phyloP scores from a whole-genome alignment of 2,888 invertebrate genomes.

The Nemurella pictetii region DNA sequence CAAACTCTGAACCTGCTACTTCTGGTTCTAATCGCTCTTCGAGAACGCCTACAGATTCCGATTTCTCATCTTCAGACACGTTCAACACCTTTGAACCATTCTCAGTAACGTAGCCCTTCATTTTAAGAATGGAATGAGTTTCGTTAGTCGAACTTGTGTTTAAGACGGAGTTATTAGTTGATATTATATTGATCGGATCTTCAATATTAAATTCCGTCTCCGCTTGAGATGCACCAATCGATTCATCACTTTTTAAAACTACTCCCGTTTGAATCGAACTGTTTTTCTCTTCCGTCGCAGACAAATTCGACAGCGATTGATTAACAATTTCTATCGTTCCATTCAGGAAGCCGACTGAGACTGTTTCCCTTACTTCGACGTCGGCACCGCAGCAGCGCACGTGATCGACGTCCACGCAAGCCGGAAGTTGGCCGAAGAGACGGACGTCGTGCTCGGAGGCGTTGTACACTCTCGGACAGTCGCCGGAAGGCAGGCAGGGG shows the following conservation, averaged over 20 bases:
- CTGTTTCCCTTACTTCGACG: conserved; percentile 19
- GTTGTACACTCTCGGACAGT: conserved; percentile 37
- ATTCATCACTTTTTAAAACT: background rate
- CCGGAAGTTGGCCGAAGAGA: conserved; percentile 36
- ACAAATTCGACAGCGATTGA: background rate
- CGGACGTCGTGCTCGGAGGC: conserved; percentile 25
- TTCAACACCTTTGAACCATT: background rate
- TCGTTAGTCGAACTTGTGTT: background rate
- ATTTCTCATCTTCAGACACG: background rate
- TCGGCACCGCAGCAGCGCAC: conserved; percentile 40
- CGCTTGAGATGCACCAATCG: background rate
- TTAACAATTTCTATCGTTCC: background rate
- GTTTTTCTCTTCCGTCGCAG: background rate
- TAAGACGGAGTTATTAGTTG: background rate
- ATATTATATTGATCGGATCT: background rate
- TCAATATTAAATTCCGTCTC: background rate
- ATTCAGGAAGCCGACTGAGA: background rate
- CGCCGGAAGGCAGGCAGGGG: conserved; percentile 33
- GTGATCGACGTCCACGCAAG: conserved; percentile 34
- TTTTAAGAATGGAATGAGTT: background rate
- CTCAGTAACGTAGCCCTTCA: background rate
- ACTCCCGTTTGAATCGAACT: background rate
- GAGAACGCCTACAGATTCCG: no score
- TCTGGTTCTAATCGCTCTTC: background rate
- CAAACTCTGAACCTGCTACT: background rate